Percentiles rank a stretch among this genome's conserved stretches.
These are phyloP conservation scores for Ectemnius cavifrons DNA, from an alignment of 2,888 invertebrate species.

Conservation along the genomic window DNA sequence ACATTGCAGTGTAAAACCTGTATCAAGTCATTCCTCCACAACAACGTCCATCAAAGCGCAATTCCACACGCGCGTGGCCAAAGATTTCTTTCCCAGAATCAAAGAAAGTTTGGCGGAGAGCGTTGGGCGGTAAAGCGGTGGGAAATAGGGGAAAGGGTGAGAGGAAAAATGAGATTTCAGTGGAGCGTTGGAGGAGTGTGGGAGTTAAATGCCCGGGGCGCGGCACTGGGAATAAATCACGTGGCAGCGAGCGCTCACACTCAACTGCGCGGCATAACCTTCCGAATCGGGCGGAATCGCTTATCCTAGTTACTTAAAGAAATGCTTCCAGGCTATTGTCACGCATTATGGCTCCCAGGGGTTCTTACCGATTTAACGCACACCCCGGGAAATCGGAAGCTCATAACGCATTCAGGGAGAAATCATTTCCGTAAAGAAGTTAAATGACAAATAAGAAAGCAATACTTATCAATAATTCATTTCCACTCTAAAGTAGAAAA, in stretches of 20 bases:
- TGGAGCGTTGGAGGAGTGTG: slow-evolving; percentile 11
- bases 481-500: too few species aligned
- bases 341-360: background rate
- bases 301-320: background rate
- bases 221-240: background rate
- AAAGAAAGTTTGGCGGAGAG: slow-evolving; percentile 25
- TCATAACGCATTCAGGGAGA: too few species aligned
- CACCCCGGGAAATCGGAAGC: background rate
- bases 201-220: background rate
- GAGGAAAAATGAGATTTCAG: slow-evolving; percentile 25
- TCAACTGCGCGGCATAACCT: background rate
- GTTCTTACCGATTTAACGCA: background rate
- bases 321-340: slow-evolving; percentile 4
- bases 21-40: too few species aligned
- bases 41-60: too few species aligned
- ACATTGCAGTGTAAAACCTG: too few species aligned
- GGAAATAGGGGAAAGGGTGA: background rate
- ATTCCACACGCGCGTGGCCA: background rate
- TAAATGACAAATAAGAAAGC: too few species aligned
- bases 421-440: too few species aligned
- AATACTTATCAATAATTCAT: too few species aligned
- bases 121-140: background rate
- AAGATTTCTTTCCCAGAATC: slow-evolving; percentile 28
- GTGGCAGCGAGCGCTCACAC: background rate
- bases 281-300: background rate